These are phyloP conservation scores for Minunthozetes semirufus DNA, from an alignment of 2,888 invertebrate species.

Conservation along the genomic window DNA sequence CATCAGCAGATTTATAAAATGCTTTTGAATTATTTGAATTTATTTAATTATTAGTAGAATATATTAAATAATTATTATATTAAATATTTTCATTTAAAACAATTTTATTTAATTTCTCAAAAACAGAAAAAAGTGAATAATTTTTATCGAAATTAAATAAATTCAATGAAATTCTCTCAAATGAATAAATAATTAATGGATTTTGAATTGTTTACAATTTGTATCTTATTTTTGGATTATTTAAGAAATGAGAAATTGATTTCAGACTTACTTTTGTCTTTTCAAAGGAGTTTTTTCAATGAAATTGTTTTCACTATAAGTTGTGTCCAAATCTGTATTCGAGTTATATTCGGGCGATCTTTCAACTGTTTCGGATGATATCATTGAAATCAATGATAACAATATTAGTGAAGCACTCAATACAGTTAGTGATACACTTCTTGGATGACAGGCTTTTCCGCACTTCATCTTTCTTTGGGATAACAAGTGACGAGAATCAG, in stretches of 20 bases:
- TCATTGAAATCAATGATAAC: conserved; percentile 15
- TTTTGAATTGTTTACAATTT: no score
- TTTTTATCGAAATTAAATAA: no score
- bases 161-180: no score
- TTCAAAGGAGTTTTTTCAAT: not conserved
- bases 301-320: conserved; percentile 15
- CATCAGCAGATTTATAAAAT: no score
- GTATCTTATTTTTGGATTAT: no score
- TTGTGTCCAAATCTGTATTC: conserved; percentile 7
- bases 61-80: no score
- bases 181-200: not conserved
- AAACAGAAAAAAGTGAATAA: no score
- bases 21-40: no score
- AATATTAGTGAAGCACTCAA: conserved; percentile 2
- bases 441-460: conserved; percentile 12
- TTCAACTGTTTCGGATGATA: conserved; percentile 7
- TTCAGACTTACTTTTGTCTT: conserved; percentile 24
- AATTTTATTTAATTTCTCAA: no score
- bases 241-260: no score
- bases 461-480: not conserved
- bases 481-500: not conserved
- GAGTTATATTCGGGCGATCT: conserved; percentile 10
- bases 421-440: conserved; percentile 13
- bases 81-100: no score
- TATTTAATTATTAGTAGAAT: no score